A percentile compares a stretch with the other conserved stretches of the same genome.
Evolutionary conservation across 2,797 vertebrate genomes (phyloP).

Genomic region (Sebastolobus alascanus): DNA sequence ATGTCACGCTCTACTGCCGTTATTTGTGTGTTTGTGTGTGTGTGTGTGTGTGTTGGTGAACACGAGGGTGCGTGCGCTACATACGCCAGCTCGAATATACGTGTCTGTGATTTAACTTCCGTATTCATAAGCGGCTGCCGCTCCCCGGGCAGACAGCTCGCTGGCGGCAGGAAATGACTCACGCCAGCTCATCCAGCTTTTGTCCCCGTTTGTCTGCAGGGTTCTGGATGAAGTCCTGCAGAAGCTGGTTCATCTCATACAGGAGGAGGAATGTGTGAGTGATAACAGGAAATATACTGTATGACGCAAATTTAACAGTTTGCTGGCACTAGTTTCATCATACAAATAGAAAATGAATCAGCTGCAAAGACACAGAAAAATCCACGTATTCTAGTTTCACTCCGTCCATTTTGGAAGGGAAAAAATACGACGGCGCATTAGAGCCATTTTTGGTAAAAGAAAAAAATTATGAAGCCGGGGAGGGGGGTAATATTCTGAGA

Average conservation of each 20-base stretch:
- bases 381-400: background rate
- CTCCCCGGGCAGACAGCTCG: constrained; percentile 34
- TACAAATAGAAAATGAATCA: background rate
- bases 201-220: constrained; percentile 76
- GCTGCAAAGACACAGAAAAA: background rate
- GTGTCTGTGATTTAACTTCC: constrained; percentile 49
- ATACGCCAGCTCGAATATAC: constrained; percentile 47
- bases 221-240: constrained; percentile 92
- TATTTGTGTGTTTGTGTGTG: constrained; percentile 24
- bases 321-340: background rate
- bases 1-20: constrained; percentile 26
- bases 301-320: background rate
- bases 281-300: constrained; percentile 9
- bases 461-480: rapidly evolving
- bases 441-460: no score
- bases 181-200: constrained; percentile 41
- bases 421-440: rapidly evolving
- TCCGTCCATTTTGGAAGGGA: background rate
- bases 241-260: constrained; percentile 91
- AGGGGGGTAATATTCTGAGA: no score
- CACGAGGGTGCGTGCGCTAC: background rate
- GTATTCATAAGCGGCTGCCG: constrained; percentile 24
- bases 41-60: constrained; percentile 14
- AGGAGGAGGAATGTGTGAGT: constrained; percentile 95
- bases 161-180: constrained; percentile 64